Percentiles rank a stretch among this genome's conserved stretches.
Conservation (phyloP, 2,888 invertebrate genomes). For the Marasmarcha lunaedactyla region DNA sequence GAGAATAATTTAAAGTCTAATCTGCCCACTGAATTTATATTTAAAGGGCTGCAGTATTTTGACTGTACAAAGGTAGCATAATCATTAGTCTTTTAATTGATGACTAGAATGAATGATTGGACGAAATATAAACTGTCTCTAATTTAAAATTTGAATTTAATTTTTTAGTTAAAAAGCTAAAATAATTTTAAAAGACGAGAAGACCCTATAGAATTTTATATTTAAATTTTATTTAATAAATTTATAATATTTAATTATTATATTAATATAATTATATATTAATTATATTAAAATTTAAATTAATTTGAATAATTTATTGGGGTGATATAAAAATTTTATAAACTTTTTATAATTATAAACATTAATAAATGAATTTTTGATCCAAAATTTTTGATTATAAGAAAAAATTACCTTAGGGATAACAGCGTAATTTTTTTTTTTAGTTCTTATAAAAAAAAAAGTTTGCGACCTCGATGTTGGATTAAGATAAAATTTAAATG, state of each 20-base stretch:
- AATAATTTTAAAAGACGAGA: constrained; percentile 77
- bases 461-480: constrained; percentile 92
- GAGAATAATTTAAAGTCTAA: too few species aligned
- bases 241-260: constrained; percentile 76
- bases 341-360: constrained; percentile 68
- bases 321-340: constrained; percentile 74
- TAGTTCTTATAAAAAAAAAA: constrained; percentile 79
- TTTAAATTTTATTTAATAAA: too few species aligned
- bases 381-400: too few species aligned
- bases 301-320: constrained; percentile 68
- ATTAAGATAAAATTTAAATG: constrained; percentile 79
- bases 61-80: too few species aligned
- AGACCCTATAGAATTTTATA: too few species aligned
- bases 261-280: constrained; percentile 31
- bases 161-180: constrained; percentile 77
- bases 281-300: constrained; percentile 25
- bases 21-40: too few species aligned
- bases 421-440: constrained; percentile 83
- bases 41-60: too few species aligned
- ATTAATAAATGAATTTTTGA: constrained; percentile 89
- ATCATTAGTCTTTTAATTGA: constrained; percentile 81
- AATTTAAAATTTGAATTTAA: constrained; percentile 30
- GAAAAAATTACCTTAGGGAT: too few species aligned
- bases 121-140: constrained; percentile 74
- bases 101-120: constrained; percentile 82